Base-by-base conservation (phyloP, 2,113 vertebrate species). In the Microcebus ravelobensis region DNA sequence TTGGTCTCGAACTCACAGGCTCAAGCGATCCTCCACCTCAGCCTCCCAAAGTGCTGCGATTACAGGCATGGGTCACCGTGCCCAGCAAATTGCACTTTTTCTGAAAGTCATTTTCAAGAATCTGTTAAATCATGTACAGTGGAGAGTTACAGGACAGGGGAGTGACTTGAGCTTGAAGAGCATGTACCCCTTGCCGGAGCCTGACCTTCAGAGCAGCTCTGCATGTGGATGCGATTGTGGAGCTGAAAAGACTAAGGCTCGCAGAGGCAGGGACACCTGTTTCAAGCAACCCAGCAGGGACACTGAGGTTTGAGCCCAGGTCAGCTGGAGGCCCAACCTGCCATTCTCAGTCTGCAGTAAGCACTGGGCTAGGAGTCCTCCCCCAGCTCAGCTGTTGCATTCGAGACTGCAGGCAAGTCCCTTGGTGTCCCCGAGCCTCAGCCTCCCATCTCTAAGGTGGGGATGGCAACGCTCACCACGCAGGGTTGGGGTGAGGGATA, bases 51-150 rank as follows among this genome's bases (percentile, higher is more conserved):
- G 61, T 63, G 61, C 61, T 63, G 61, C 11, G 25, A 29, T 29
- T 63, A 29, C 27, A 29, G 61, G 61, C 27, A 29, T 29, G 61
- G 25, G 61, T 11, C 61, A 29, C 61, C 9, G 27, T 63, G 3
- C 61, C 61, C 10, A 99, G 99, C 99, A 99, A 97, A 95, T 36
- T 84, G 91, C 70, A 88, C 90, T 68, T 88, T 61, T 80, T 36
- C 50, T 68, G 18, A 59, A 88, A 65, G 34, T 88, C 4, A 0
- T 55, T 76, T 68, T 68, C 36, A 42, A 55, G 25, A 29, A 3
- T 70, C 76, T 77, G 36, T 85, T 81, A 0, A 48, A 9, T 87
- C 45, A 36, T 23, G 21, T 95, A 17, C 25, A 8, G 18, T 9
- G 23, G 74, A 87, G 83, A 85, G 31, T 77, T 8, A 11, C 25